Percentiles rank a stretch among this genome's conserved stretches.
Evolutionary conservation across 2,797 vertebrate species (phyloP).

Genomic region (Pterois miles): DNA sequence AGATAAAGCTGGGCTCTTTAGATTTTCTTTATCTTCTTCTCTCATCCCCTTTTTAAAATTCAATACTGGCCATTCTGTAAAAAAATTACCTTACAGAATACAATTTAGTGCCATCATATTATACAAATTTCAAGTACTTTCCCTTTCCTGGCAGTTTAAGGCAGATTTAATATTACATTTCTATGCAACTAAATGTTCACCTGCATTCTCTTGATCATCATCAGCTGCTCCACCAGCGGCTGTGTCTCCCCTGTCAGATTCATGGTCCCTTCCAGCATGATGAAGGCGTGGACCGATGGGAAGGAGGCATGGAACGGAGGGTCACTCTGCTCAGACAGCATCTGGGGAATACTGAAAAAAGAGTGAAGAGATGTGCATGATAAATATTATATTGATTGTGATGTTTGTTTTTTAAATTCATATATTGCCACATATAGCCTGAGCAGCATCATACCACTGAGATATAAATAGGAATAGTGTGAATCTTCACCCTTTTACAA

Average conservation of each 20-base stretch:
- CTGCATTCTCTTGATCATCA: conserved; percentile 99
- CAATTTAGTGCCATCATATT: not conserved
- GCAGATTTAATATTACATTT: not conserved
- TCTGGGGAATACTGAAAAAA: conserved; percentile 88
- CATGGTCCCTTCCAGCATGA: conserved; percentile 98
- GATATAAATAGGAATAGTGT: too few relatives aligned
- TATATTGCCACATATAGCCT: not conserved
- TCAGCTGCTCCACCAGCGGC: conserved; percentile 95
- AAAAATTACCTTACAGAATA: not conserved
- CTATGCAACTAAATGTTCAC: conserved; percentile 68
- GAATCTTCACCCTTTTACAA: conserved; percentile 91
- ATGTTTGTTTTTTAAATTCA: not conserved
- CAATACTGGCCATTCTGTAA: not conserved
- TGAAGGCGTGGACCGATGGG: conserved; percentile 93
- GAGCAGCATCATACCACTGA: too few relatives aligned
- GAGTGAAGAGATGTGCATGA: not conserved
- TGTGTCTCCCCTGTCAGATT: conserved; percentile 96
- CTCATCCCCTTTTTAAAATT: not conserved
- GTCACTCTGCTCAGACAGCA: conserved; percentile 88
- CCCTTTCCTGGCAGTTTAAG: not conserved
- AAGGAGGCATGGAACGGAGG: conserved; percentile 88
- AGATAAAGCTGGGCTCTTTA: not conserved
- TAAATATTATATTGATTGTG: not conserved
- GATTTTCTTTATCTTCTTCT: not conserved
- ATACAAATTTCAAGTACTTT: not conserved